Base-by-base conservation (phyloP, 2,797 vertebrate species). In the Centropyge bicolor region DNA sequence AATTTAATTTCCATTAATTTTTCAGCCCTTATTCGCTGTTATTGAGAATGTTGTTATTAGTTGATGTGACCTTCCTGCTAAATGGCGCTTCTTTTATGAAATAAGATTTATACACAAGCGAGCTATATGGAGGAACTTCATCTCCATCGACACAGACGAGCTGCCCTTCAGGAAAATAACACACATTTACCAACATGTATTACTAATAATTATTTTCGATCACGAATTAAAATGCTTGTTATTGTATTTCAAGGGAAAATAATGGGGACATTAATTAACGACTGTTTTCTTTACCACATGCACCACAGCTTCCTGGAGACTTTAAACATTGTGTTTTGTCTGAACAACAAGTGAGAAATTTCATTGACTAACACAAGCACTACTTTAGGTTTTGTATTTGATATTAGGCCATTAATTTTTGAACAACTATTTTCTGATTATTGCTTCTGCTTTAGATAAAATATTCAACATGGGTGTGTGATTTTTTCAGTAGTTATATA, bases 1-100 rank as follows among this genome's bases (percentile, higher is more conserved):
- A 3, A 73, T 83, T 88, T 56, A 1, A 67, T 88, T 83, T 79
- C 63, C 40, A 81, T 82, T 20, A 12, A 19, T 13, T 45, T 70
- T 87, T 76, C 49, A 74, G 55, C 38, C 5, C 48, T 27, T 64
- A 8, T 41, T 62, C 60, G 8, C 41, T 43, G 40, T 78, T 74
- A 61, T 71, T 60, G 24, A 54, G 36, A 27, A 19, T 55, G 27
- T 76, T 81, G 1, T 56, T 76, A 40, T 79, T 48, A 20, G 49
- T 70, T 3, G 31, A 61, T 36, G 14, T 77, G 66, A 82, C 69
- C 62, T 78, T 9, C 6, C 7, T 8, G 43, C 48, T 65, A 60
- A 77, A 81, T 55, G 62, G 41, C 51, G 8, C 0, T 13, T 76
- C 22, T 76, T 79, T 64, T 24, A 56, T 72, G 35, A 82, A 77